Evolutionary conservation across 2,797 vertebrate species (phyloP).

Genomic region (Tympanoctomys barrerae): DNA sequence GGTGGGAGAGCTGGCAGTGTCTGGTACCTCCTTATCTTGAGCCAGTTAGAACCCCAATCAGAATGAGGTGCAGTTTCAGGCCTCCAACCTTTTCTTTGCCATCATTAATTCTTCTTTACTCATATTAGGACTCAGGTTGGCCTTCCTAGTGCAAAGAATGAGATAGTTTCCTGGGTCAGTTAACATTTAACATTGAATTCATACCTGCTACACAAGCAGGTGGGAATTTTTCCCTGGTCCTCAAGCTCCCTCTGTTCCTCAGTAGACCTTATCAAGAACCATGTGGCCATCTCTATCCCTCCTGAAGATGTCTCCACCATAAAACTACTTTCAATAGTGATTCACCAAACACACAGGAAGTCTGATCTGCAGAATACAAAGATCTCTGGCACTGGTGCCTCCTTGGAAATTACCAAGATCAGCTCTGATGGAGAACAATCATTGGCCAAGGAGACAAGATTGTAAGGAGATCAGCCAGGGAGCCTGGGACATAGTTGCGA

Average conservation of each 20-base stretch:
- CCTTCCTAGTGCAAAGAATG: not conserved
- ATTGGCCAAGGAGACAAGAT: not conserved
- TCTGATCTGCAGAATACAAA: not conserved
- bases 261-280: not conserved
- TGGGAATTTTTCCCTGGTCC: not conserved
- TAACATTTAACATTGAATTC: not conserved
- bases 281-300: not conserved
- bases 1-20: not conserved
- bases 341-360: not conserved
- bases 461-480: not conserved
- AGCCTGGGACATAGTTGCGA: not conserved
- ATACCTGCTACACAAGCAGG: constrained; percentile 12
- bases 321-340: not conserved
- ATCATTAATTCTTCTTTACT: not conserved
- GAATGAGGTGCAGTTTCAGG: not conserved
- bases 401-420: not conserved
- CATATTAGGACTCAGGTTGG: not conserved
- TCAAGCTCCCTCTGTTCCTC: not conserved
- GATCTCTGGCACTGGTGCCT: not conserved
- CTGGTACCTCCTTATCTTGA: too few species aligned
- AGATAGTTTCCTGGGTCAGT: not conserved
- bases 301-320: not conserved
- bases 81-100: not conserved
- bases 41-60: not conserved
- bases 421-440: too few species aligned